phyloP scores from a whole-genome alignment of 2,888 invertebrate genomes.

The Zele albiditarsus region DNA sequence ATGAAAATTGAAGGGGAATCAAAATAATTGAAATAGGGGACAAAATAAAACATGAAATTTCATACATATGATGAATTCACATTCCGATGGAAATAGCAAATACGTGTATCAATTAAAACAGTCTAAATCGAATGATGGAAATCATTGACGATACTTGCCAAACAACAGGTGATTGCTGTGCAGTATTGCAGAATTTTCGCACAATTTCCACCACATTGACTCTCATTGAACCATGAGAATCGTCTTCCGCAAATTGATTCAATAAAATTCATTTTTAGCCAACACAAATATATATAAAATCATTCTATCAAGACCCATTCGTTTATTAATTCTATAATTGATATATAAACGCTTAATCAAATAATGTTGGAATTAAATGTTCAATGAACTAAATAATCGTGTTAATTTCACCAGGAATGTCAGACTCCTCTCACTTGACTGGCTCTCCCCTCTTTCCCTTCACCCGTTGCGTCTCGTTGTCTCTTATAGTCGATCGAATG shows the following conservation, averaged over 20 bases:
- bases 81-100: neutral
- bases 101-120: constrained; percentile 31
- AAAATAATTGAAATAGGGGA: too few relatives aligned
- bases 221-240: neutral
- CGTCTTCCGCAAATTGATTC: neutral
- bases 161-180: constrained; percentile 29
- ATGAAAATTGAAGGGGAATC: neutral
- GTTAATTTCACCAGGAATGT: constrained; percentile 19
- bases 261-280: neutral
- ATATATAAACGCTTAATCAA: neutral
- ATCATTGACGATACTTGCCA: constrained; percentile 14
- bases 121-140: constrained; percentile 24
- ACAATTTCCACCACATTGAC: neutral
- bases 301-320: neutral
- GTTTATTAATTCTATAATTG: neutral
- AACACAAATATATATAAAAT: neutral
- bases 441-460: neutral
- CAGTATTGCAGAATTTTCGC: neutral
- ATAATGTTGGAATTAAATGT: neutral
- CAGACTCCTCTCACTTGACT: constrained; percentile 17
- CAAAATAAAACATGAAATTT: neutral
- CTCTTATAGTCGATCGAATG: constrained; percentile 24
- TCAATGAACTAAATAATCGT: constrained; percentile 15
- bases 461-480: neutral
- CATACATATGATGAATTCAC: neutral